Conservation (phyloP, 2,797 vertebrate genomes). For the Betta splendens region DNA sequence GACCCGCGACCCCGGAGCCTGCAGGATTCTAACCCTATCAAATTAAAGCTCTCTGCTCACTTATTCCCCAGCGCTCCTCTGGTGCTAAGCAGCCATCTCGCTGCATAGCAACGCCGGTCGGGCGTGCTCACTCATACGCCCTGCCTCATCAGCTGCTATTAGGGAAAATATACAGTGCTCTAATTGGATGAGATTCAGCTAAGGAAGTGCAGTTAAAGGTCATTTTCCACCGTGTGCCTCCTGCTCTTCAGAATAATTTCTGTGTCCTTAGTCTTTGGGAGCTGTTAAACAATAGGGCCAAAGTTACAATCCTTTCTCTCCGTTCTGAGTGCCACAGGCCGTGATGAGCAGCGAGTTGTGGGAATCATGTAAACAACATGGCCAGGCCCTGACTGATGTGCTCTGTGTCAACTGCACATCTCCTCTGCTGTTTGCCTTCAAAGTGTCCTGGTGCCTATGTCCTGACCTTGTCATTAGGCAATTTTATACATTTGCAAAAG, state of each 20-base stretch:
- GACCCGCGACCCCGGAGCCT: conserved; percentile 96
- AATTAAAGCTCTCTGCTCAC: conserved; percentile 99
- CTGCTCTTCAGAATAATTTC: conserved; percentile 90
- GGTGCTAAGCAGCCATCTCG: conserved; percentile 95
- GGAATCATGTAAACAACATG: conserved; percentile 83
- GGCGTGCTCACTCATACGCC: conserved; percentile 97
- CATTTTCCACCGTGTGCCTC: conserved; percentile 94
- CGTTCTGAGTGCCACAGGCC: conserved; percentile 68
- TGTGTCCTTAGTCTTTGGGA: conserved; percentile 82
- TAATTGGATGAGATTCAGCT: conserved; percentile 99
- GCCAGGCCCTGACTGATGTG: conserved; percentile 72
- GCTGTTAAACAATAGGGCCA: conserved; percentile 93
- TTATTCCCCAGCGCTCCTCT: conserved; percentile 98
- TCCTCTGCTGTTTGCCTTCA: conserved; percentile 51
- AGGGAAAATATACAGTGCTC: conserved; percentile 99
- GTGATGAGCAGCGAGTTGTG: conserved; percentile 75
- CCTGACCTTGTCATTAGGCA: conserved; percentile 73
- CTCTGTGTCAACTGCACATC: conserved; percentile 67
- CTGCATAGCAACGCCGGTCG: conserved; percentile 96
- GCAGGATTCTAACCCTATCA: conserved; percentile 99
- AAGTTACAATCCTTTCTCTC: conserved; percentile 83
- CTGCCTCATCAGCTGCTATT: conserved; percentile 99
- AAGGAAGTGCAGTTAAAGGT: conserved; percentile 99
- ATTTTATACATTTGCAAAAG: conserved; percentile 75
- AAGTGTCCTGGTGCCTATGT: conserved; percentile 61